Conservation (phyloP, 1,140 invertebrate genomes). For the Limonius californicus region DNA sequence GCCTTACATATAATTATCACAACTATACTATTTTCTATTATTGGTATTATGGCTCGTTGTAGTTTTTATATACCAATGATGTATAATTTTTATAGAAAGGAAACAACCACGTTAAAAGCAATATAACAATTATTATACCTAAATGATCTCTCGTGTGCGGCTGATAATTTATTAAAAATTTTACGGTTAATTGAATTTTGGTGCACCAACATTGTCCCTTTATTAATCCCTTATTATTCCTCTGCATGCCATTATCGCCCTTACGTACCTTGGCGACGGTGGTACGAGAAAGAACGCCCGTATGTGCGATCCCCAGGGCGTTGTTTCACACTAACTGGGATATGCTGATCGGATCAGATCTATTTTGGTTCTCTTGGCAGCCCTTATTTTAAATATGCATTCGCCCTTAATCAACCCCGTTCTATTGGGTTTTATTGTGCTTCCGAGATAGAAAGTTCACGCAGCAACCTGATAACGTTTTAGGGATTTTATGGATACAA, state of each 20-base stretch:
- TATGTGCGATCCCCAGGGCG: conserved; percentile 27
- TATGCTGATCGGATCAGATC: conserved; percentile 32
- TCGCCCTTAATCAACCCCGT: conserved; percentile 26
- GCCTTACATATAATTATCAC: too few species aligned
- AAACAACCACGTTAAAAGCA: too few species aligned
- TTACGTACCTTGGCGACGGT: conserved; percentile 4
- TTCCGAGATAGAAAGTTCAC: neutral
- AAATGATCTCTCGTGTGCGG: too few species aligned
- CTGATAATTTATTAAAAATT: conserved; percentile 15
- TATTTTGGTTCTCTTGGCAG: conserved; percentile 28
- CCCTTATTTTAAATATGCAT: conserved; percentile 33
- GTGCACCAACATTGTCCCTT: conserved; percentile 15
- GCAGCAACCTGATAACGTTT: neutral
- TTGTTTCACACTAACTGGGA: conserved; percentile 35
- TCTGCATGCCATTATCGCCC: conserved; percentile 3
- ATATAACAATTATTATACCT: too few species aligned
- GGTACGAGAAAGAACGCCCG: neutral
- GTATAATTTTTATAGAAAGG: too few species aligned
- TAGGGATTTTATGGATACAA: neutral
- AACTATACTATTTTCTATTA: too few species aligned
- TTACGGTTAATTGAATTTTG: conserved; percentile 21
- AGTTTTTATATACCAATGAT: too few species aligned
- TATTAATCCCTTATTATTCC: conserved; percentile 17
- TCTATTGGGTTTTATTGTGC: neutral
- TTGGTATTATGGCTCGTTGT: too few species aligned